Base-by-base conservation (phyloP, 2,113 vertebrate species). In the Chaetodon auriga region DNA sequence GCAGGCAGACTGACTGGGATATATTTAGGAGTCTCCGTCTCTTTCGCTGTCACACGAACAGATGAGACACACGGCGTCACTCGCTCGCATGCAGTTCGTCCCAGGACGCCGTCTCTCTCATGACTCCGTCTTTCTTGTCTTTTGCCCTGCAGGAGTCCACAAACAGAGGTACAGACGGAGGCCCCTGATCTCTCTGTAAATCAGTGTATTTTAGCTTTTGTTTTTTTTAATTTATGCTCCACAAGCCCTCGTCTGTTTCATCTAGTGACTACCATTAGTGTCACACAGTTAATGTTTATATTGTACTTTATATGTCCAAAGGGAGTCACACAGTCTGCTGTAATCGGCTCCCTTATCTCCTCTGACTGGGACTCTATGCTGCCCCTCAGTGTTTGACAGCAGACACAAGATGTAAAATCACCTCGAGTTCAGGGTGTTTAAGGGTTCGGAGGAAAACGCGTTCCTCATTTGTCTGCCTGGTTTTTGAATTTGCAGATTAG, bases 51-150 rank as follows among this genome's bases (percentile, higher is more conserved):
- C 14, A 10, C 48, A 8, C 64, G 65, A 8, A 45, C 36, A 70
- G 65, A 83, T 18, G 95, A 97, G 84, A 94, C 96, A 58, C 96
- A 96, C 0, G 95, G 93, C 25, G 82, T 95, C 0, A 13, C 49
- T 49, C 51, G 36, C 30, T 63, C 18, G 6, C 25, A 68, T 63
- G 21, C 54, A 66, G 48, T 61, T 55, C 49, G 75, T 63, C 48
- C 73, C 71, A 61, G 9, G 36, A 72, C 21, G 30, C 61, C 48
- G 49, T 30, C 30, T 13, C 2, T 66, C 30, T 46, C 14, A 60
- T 78, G 58, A 41, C 11, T 21, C 46, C 15, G 30, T 19, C 21
- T 71, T 71, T 35, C 57, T 21, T 46, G 60, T 21, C 43, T 83
- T 35, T 13, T 66, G 21, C 60, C 65, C 57, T 25, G 72, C 60